These are phyloP conservation scores for Polyommatus icarus DNA, from an alignment of 2,888 invertebrate species.

Conservation along the genomic window DNA sequence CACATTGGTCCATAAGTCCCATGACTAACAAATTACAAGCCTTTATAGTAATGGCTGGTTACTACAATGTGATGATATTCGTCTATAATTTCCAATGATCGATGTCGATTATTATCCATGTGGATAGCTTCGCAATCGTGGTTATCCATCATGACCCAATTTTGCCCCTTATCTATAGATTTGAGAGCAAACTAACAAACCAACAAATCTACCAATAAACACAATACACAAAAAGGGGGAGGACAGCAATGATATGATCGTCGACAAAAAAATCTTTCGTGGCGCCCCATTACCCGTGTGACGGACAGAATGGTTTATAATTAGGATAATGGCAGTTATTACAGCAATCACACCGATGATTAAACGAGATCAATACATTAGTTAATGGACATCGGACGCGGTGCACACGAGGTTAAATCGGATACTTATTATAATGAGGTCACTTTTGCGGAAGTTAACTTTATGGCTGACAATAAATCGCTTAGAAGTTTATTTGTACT, in stretches of 20 bases:
- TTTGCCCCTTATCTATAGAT: background rate
- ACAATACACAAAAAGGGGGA: background rate
- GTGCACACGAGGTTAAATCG: background rate
- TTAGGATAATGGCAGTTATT: conserved; percentile 20
- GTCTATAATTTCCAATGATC: background rate
- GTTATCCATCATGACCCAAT: background rate
- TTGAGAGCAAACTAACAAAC: background rate
- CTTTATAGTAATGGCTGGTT: too few relatives aligned
- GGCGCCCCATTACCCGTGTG: conserved; percentile 19
- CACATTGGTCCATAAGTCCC: background rate
- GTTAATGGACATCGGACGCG: conserved; percentile 10
- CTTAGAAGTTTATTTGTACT: background rate
- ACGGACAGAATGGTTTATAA: conserved; percentile 15
- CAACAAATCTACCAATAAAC: background rate
- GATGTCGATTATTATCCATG: background rate
- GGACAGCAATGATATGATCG: background rate
- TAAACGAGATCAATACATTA: conserved; percentile 26
- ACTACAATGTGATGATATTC: background rate
- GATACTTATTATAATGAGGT: conserved; percentile 1
- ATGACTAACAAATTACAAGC: background rate
- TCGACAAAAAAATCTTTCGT: background rate
- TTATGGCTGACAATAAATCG: background rate
- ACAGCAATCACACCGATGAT: conserved; percentile 19
- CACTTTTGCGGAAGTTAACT: background rate
- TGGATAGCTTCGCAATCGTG: background rate